Conservation (phyloP, 92 coral and sea anemone genomes). For the Virgularia gustaviana region DNA sequence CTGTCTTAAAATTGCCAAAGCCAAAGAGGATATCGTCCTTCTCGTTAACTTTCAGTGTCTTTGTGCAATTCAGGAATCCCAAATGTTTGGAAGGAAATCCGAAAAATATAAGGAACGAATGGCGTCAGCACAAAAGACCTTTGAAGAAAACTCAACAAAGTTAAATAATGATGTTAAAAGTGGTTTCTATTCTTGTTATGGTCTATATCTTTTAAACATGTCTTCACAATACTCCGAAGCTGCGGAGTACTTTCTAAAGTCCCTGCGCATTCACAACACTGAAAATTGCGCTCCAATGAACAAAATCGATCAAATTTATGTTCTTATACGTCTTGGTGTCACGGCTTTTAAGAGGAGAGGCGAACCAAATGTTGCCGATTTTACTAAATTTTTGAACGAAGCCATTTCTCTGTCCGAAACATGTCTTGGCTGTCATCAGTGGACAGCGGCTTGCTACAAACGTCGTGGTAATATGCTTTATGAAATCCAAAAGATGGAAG, state of each 20-base stretch:
- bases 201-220: background rate
- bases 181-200: slow-evolving; percentile 6
- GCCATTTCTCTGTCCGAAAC: background rate
- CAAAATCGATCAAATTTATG: background rate
- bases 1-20: background rate
- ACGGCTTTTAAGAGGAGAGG: too few relatives aligned
- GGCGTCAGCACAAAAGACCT: background rate
- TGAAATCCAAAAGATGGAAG: too few relatives aligned
- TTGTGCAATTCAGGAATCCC: background rate
- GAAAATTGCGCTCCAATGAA: background rate
- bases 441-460: background rate
- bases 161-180: background rate
- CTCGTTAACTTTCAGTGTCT: slow-evolving; percentile 3
- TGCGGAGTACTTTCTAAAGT: background rate
- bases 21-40: background rate
- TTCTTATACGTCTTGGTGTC: background rate
- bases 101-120: background rate
- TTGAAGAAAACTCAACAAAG: background rate
- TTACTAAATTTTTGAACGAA: background rate
- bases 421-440: background rate
- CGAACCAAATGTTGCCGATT: background rate
- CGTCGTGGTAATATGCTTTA: background rate
- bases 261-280: background rate
- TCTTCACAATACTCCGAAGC: background rate
- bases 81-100: background rate